Evolutionary conservation across 2,113 vertebrate species (phyloP).

Genomic region (Genyomyrus donnyi): DNA sequence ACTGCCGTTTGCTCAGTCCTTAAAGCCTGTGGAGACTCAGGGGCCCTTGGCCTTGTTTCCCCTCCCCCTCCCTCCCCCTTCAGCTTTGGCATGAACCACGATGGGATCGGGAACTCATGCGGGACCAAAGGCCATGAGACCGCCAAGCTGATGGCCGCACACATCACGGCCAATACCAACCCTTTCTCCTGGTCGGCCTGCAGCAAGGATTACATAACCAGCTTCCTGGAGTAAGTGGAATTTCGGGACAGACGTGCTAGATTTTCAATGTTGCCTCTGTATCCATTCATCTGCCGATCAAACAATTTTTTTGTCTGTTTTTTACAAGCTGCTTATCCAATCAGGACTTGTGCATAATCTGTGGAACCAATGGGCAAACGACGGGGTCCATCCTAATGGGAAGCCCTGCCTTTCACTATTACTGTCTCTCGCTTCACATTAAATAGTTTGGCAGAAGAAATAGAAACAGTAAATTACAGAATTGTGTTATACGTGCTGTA

Average conservation of each 20-base stretch:
- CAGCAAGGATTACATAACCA: conserved; percentile 99
- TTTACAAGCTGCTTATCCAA: not conserved
- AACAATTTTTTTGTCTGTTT: not conserved
- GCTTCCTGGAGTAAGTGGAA: conserved; percentile 95
- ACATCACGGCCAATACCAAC: conserved; percentile 98
- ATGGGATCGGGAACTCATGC: conserved; percentile 96
- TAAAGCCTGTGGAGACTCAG: not conserved
- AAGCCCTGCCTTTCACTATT: not conserved
- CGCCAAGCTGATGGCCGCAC: conserved; percentile 97
- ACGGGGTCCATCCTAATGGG: not conserved
- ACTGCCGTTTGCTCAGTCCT: not conserved
- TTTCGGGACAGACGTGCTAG: conserved; percentile 8
- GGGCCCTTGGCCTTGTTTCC: not conserved
- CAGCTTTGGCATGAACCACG: conserved; percentile 99
- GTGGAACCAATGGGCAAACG: not conserved
- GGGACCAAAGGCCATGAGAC: conserved; percentile 97
- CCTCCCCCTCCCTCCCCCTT: conserved; percentile 9
- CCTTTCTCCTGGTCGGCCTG: conserved; percentile 98
- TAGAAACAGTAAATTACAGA: not conserved
- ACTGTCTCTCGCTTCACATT: not conserved
- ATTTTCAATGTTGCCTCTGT: not conserved
- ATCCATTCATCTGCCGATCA: not conserved
- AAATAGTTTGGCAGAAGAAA: not conserved
- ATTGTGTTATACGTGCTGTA: not conserved
- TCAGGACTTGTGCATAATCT: not conserved